Evolutionary conservation across 2,888 invertebrate genomes (phyloP).

Genomic region (Pteria penguin): DNA sequence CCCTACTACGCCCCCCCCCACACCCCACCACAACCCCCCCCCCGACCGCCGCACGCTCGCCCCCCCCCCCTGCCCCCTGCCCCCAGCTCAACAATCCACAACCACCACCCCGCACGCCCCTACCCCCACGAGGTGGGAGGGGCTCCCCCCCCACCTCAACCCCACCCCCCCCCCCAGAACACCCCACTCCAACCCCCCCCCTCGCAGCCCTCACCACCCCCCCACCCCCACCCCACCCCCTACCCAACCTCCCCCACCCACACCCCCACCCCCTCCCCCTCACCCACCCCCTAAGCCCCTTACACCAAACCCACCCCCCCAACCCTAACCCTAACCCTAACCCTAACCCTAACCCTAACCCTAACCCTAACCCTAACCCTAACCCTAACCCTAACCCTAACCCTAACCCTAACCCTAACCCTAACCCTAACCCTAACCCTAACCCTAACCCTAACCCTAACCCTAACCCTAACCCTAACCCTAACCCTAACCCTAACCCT

Average conservation of each 20-base stretch:
- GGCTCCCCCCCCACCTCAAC: not conserved
- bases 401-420: conserved; percentile 35
- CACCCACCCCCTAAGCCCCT: not conserved
- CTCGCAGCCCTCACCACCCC: not conserved
- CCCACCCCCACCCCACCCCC: not conserved
- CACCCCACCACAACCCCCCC: not conserved
- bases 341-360: conserved; percentile 37
- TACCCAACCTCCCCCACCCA: not conserved
- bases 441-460: conserved; percentile 18
- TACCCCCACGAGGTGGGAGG: not conserved
- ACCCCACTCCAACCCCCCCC: not conserved
- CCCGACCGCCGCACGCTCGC: not conserved
- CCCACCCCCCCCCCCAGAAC: not conserved
- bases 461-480: conserved; percentile 14
- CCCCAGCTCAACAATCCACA: not conserved
- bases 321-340: conserved; percentile 37
- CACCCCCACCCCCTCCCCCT: not conserved
- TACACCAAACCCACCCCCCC: conserved; percentile 29
- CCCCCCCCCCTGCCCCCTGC: not conserved
- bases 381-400: conserved; percentile 31
- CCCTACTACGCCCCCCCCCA: not conserved
- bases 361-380: not conserved
- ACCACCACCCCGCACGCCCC: not conserved
- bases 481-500: conserved; percentile 22
- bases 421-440: conserved; percentile 25